Percentiles rank a stretch among this genome's conserved stretches.
Conservation (phyloP, 2,113 vertebrate species). For the Eurypyga helias region DNA sequence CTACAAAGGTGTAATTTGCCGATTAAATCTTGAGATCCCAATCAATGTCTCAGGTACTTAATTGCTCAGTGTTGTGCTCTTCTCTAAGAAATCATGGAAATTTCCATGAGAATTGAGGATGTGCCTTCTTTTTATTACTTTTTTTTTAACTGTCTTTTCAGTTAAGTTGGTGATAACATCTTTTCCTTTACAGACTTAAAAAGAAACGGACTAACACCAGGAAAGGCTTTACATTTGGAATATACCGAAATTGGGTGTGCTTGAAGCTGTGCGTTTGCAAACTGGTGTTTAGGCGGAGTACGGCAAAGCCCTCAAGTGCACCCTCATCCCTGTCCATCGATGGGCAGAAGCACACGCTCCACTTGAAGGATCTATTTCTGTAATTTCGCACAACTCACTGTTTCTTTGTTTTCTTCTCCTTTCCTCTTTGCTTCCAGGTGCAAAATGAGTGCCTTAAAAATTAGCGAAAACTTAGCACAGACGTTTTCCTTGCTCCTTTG, state of each 20-base stretch:
- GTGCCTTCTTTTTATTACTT: background rate
- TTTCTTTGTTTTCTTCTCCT: background rate
- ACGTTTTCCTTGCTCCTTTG: background rate
- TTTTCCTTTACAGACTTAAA: background rate
- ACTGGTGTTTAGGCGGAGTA: background rate
- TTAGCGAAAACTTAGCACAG: background rate
- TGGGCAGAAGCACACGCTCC: background rate
- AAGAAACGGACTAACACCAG: background rate
- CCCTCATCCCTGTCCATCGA: background rate
- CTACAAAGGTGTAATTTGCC: slow-evolving; percentile 29
- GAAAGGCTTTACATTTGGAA: background rate
- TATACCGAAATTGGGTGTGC: background rate
- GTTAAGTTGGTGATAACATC: background rate
- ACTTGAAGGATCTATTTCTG: background rate
- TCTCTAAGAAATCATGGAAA: slow-evolving; percentile 33
- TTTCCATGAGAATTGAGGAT: background rate
- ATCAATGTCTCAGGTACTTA: background rate
- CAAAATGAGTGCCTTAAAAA: background rate
- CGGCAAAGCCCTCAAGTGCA: background rate
- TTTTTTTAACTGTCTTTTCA: background rate
- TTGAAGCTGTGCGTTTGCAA: background rate
- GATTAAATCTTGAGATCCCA: slow-evolving; percentile 18
- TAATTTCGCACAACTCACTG: background rate
- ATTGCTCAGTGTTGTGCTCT: background rate
- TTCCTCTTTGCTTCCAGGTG: background rate